Evolutionary conservation across 1,140 invertebrate species (phyloP), one percentile per base, ranked within the genome.

Genomic region (Metopolophium dirhodum): DNA sequence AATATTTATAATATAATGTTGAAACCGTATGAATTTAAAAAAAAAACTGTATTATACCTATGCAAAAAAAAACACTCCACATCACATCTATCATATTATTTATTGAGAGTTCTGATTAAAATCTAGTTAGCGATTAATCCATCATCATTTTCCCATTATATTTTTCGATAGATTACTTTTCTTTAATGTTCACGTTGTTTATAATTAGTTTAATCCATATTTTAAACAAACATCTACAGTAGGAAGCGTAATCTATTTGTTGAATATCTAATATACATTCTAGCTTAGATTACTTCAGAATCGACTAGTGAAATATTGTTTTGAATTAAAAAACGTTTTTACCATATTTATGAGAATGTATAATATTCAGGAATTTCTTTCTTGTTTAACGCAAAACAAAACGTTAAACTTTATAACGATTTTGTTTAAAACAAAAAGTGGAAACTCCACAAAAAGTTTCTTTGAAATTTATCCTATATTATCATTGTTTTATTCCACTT

Each of bases 391-490:
- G 14, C n/a, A 18, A 77, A 77, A 68, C 30, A 68, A 68, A 68
- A 77, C 61, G n/a, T 35, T 77, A 77, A 77, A 77, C 61, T 77
- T 77, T n/a, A 77, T 77, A n/a, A 77, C 61, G n/a, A 77, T 77
- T 77, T 77, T 77, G 61, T 77, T 77, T 18, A n/a, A 77, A 77
- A n/a, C 61, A 77, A 77, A 68, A 77, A 77, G 61, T 77, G 14
- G 18, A 35, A n/a, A 77, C 61, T 77, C 61, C 4, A 6, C 61
- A 68, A n/a, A n/a, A 77, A 77, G 61, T 77, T 77, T 77, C 30
- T n/a, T 77, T 77, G 61, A 77, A 77, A 77, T 77, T n/a, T 77
- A 77, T 77, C n/a, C 61, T 77, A 7, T 77, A n/a, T 35, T 7
- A 18, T 30, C n/a, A 77, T 77, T n/a, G 14, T 77, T 30, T 77